Evolutionary conservation across 2,888 invertebrate genomes (phyloP).

Genomic region (Caenorhabditis sulstoni): DNA sequence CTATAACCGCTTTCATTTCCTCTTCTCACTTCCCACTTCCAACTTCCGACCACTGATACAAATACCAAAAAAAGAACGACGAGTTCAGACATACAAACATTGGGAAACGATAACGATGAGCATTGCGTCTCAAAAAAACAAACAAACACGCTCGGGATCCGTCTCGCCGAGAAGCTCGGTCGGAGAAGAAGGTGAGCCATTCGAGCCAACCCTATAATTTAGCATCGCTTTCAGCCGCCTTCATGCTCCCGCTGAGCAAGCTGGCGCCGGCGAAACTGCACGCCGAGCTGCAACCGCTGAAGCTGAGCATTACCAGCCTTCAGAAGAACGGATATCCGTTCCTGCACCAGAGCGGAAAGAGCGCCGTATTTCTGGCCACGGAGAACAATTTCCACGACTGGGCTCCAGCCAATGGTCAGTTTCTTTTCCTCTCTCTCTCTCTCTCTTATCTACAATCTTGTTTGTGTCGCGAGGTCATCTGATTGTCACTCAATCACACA

Average conservation of each 20-base stretch:
- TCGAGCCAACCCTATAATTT: neutral
- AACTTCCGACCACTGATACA: too few relatives aligned
- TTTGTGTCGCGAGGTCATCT: too few relatives aligned
- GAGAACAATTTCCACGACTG: constrained; percentile 5
- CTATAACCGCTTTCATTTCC: too few relatives aligned
- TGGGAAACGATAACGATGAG: too few relatives aligned
- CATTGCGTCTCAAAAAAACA: too few relatives aligned
- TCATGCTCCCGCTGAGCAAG: constrained; percentile 9
- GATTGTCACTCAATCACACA: too few relatives aligned
- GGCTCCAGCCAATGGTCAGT: constrained; percentile 17
- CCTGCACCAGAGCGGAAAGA: neutral
- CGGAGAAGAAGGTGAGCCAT: neutral
- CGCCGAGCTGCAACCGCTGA: neutral
- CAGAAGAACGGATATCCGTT: constrained; percentile 28
- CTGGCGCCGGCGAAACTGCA: constrained; percentile 24
- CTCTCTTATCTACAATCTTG: neutral
- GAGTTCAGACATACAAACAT: too few relatives aligned
- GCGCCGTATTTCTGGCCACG: constrained; percentile 7
- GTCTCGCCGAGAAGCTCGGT: too few relatives aligned
- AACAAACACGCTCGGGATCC: too few relatives aligned
- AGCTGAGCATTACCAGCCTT: too few relatives aligned
- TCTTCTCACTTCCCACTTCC: too few relatives aligned
- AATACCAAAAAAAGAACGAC: too few relatives aligned
- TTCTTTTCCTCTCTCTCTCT: neutral
- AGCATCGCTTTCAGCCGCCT: neutral